A percentile compares a stretch with the other conserved stretches of the same genome.
phyloP scores from a whole-genome alignment of 2,113 vertebrate genomes.

The Laticauda laticaudata region DNA sequence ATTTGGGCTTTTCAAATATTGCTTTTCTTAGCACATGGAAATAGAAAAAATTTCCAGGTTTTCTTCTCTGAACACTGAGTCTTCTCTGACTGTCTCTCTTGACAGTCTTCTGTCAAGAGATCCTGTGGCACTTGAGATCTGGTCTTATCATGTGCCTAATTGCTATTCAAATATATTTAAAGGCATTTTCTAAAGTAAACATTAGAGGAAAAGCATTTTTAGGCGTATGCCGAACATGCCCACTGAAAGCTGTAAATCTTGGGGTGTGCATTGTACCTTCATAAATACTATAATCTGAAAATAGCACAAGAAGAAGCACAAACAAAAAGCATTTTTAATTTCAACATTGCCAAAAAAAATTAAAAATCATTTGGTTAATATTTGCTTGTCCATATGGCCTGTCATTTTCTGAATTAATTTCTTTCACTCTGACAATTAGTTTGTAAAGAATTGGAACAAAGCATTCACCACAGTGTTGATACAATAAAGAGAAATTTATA shows the following conservation, averaged over 20 bases:
- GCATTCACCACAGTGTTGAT: background rate
- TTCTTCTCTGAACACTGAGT: background rate
- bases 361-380: constrained; percentile 6
- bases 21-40: background rate
- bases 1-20: background rate
- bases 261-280: background rate
- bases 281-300: constrained; percentile 7
- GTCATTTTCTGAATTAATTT: constrained; percentile 27
- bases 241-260: background rate
- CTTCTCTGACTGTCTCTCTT: no score
- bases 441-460: constrained; percentile 7
- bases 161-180: background rate
- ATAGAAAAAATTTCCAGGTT: background rate
- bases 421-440: constrained; percentile 14
- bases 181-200: background rate
- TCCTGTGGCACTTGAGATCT: background rate
- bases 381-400: background rate
- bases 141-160: background rate
- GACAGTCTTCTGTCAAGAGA: background rate
- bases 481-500: background rate
- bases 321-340: background rate
- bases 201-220: background rate
- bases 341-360: background rate
- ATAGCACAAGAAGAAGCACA: background rate
- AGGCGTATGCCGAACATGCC: background rate